These are phyloP conservation scores for Daubentonia madagascariensis DNA, from an alignment of 2,113 vertebrate genomes.

Conservation along the genomic window DNA sequence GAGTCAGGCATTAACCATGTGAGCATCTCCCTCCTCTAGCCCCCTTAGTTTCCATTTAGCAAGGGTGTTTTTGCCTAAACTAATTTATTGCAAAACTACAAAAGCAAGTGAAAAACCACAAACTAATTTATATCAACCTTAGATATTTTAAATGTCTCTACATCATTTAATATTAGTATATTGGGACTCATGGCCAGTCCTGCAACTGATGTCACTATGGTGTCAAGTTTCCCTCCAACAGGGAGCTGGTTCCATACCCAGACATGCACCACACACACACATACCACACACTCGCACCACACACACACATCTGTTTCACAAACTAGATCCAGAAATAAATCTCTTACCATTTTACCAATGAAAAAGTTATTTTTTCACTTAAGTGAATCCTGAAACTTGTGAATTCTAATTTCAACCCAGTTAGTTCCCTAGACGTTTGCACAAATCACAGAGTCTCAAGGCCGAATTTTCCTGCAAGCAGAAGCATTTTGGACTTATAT, in stretches of 20 bases:
- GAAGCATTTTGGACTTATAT: not conserved
- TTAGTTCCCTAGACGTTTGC: not conserved
- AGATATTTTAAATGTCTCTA: not conserved
- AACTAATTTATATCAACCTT: not conserved
- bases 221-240: not conserved
- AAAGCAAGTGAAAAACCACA: not conserved
- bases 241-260: not conserved
- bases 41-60: not conserved
- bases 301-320: not conserved
- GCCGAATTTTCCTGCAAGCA: not conserved
- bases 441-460: not conserved
- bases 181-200: not conserved
- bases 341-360: not conserved
- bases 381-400: not conserved
- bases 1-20: accelerated
- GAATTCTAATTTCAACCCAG: not conserved
- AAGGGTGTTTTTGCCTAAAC: not conserved
- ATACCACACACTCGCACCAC: not conserved
- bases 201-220: not conserved
- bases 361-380: not conserved
- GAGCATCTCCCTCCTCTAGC: not conserved
- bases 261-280: not conserved
- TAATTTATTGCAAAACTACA: not conserved
- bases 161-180: not conserved
- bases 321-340: not conserved